Evolutionary conservation across 2,797 vertebrate species (phyloP), one percentile per base, ranked within the genome.

Genomic region (Hyperoplus immaculatus): DNA sequence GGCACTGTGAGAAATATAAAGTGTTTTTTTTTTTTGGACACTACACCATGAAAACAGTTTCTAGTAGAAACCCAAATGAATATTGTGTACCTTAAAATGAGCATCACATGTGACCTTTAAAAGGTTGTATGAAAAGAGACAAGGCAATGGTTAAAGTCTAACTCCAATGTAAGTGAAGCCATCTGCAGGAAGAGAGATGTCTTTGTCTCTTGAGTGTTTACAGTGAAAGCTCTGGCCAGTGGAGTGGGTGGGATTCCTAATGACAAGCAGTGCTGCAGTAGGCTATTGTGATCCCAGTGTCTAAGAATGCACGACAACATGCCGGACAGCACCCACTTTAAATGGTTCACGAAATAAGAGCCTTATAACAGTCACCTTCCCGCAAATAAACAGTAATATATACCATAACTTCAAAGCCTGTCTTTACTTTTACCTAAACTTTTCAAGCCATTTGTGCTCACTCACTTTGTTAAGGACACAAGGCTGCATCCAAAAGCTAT

Each of bases 231-330:
- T 81, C 55, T 6, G 42, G 38, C 59, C 57, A 66, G 49, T n/a
- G 70, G 16, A 68, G 62, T 50, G 83, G 85, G 84, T 55, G 82
- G 79, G 50, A 58, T 75, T 75, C 21, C 65, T 18, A 14, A 77
- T 81, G 83, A 77, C 78, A 64, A 46, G 50, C 66, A 13, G 46
- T 6, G 47, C 45, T 3, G 6, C 61, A 38, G 29, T 29, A 29
- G 29, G 29, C 29, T 29, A 29, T 29, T 54, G 81, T 94, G 90
- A 94, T 82, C 42, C 69, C 65, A 90, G 69, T 42, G 83, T 65
- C 15, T 36, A 90, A 84, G 90, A 94, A 94, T 93, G 86, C 75
- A 84, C 85, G 84, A 91, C 78, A 55, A 50, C 83, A 85, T 72
- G 29, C 58, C 74, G 71, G 54, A 63, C 72, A 67, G 15, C 70